Evolutionary conservation across 2,113 vertebrate species (phyloP), one percentile per base, ranked within the genome.

Genomic region (Ailurus styani): DNA sequence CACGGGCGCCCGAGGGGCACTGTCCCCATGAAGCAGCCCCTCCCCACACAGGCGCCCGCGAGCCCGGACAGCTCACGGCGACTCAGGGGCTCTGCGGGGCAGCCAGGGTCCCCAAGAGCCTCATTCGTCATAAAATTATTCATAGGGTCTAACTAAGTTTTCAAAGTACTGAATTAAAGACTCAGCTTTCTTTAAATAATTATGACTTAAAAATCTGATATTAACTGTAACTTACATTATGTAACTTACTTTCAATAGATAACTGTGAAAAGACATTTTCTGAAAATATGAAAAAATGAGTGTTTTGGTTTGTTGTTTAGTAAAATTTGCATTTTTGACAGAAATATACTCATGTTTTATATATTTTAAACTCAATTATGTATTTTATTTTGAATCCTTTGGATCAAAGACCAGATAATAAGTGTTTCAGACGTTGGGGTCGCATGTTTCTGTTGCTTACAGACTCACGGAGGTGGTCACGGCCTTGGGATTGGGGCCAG

Each of bases 21-120:
- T 42, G 2, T 27, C 29, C 29, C 11, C 1, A 0, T 13, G 4
- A 0, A 55, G n/a, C 17, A 14, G 47, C 9, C 70, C 42, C 14
- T 29, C 3, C 6, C 27, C 62, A 31, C 8, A 27, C 52, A 2
- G 6, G 1, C 27, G 40, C 9, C 21, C 4, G 52, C 20, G 14
- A 2, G 7, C 25, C 15, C 50, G 50, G 40, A 64, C 29, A 1
- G 0, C 27, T n/a, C 42, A 1, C 21, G 0, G 1, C 3, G 40
- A 83, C 10, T 45, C 31, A 11, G 0, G 14, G 3, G 2, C 60
- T 2, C 42, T 0, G 3, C 40, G 2, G 37, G 37, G 45, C 78
- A 31, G 14, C 20, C n/a, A 64, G 37, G 9, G 25, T 3, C 23
- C 1, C 34, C 54, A 47, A 1, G 2, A 64, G 55, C 42, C 55